These are phyloP conservation scores for Brachyrhaphis roseni DNA, from an alignment of 2,797 vertebrate species.

Conservation along the genomic window DNA sequence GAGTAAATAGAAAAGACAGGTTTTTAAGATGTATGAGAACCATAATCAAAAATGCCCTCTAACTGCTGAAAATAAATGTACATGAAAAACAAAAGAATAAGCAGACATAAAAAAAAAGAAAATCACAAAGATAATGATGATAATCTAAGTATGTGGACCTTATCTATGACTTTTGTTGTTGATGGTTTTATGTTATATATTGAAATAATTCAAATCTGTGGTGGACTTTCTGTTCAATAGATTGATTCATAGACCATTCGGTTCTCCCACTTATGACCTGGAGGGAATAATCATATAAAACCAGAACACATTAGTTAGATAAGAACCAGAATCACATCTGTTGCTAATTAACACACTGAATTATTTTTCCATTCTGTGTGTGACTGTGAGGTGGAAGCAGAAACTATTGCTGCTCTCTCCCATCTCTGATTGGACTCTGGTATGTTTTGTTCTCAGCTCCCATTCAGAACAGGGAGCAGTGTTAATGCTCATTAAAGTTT, in stretches of 20 bases:
- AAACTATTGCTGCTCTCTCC: neutral
- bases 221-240: neutral
- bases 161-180: neutral
- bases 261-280: neutral
- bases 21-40: neutral
- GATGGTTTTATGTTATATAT: neutral
- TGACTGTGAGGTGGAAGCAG: conserved; percentile 1
- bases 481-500: neutral
- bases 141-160: neutral
- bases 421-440: neutral
- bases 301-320: neutral
- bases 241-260: too few species aligned
- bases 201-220: neutral
- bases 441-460: neutral
- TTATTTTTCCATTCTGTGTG: neutral
- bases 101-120: neutral
- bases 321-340: neutral
- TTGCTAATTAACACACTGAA: neutral
- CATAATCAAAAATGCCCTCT: neutral
- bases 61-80: neutral
- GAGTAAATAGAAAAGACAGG: neutral
- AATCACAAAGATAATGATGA: neutral
- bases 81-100: neutral
- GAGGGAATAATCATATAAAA: neutral
- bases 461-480: neutral